Conservation (phyloP, 2,113 vertebrate genomes). For the Phycodurus eques region DNA sequence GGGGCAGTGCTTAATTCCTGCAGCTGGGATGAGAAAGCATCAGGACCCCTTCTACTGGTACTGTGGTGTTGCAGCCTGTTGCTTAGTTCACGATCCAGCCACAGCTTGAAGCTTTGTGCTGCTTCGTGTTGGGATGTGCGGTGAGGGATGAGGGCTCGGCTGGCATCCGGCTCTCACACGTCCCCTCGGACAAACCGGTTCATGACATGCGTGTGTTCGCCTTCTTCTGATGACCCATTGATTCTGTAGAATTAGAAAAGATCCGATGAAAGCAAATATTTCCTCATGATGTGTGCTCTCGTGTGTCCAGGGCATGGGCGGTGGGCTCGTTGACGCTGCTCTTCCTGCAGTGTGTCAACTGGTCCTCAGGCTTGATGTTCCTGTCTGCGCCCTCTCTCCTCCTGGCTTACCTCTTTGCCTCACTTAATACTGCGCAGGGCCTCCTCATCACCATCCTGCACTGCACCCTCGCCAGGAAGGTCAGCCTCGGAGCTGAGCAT, state of each 20-base stretch:
- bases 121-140: too few relatives aligned
- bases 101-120: neutral
- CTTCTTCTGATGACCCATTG: neutral
- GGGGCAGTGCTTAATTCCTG: neutral
- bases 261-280: neutral
- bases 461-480: slow-evolving; percentile 91
- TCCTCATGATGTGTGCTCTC: neutral
- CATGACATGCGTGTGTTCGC: neutral
- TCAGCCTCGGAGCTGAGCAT: slow-evolving; percentile 41
- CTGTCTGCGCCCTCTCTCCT: slow-evolving; percentile 86
- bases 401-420: slow-evolving; percentile 92
- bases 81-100: neutral
- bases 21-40: neutral
- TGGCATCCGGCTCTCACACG: neutral
- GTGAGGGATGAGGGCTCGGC: neutral
- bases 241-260: too few relatives aligned
- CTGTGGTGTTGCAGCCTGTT: neutral
- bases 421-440: slow-evolving; percentile 90
- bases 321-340: slow-evolving; percentile 86
- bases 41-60: neutral
- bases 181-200: neutral
- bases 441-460: slow-evolving; percentile 92
- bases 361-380: slow-evolving; percentile 90
- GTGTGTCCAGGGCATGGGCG: slow-evolving; percentile 82
- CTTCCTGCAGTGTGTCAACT: slow-evolving; percentile 87